These are phyloP conservation scores for Catostylus mosaicus DNA, from an alignment of 30 jellyfish, hydroid and myxozoan species.

Conservation along the genomic window DNA sequence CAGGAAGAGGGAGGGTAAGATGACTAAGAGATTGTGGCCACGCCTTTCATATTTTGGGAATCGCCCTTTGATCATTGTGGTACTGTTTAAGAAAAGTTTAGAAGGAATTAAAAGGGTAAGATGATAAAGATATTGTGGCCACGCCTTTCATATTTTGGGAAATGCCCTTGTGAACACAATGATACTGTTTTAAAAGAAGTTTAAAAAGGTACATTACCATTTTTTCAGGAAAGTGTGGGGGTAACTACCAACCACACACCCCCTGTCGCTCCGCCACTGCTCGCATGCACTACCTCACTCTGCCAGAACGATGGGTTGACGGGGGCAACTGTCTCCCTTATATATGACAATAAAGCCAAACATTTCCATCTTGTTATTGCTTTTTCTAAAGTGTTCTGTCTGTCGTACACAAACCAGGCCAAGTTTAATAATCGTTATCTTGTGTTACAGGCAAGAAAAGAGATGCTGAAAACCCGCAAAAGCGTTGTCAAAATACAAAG, in stretches of 20 bases:
- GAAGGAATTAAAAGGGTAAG: background rate
- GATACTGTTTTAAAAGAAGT: background rate
- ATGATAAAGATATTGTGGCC: background rate
- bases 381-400: too few relatives aligned
- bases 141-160: background rate
- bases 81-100: background rate
- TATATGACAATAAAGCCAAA: too few relatives aligned
- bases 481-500: slow-evolving; percentile 59
- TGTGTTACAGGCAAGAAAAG: slow-evolving; percentile 43
- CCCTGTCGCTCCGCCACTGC: too few relatives aligned
- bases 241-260: too few relatives aligned
- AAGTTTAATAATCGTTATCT: background rate
- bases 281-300: too few relatives aligned
- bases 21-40: background rate
- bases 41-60: background rate
- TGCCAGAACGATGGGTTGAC: too few relatives aligned
- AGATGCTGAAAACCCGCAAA: slow-evolving; percentile 13
- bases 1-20: background rate
- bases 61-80: too few relatives aligned
- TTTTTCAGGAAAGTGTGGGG: too few relatives aligned
- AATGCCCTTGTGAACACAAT: too few relatives aligned
- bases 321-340: too few relatives aligned
- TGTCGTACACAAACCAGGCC: background rate
- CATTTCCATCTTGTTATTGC: too few relatives aligned
- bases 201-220: background rate